Conservation (phyloP, 2,888 invertebrate genomes). For the Scaptomyza flava region DNA sequence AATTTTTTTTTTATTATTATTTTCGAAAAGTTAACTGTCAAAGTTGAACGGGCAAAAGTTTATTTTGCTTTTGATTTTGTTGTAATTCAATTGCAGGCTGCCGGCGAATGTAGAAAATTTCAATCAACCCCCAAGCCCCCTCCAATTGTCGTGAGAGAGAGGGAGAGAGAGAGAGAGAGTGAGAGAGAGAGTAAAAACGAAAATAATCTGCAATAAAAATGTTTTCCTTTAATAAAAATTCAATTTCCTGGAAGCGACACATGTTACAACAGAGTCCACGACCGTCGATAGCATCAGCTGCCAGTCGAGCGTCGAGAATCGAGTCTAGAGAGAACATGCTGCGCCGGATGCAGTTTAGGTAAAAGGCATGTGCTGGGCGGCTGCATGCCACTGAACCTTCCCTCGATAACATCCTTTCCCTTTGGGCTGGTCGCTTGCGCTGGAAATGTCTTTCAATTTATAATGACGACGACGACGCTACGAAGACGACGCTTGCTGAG, state of each 20-base stretch:
- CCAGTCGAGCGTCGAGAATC: conserved; percentile 29
- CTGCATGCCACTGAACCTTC: neutral
- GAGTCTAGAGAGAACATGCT: conserved; percentile 1
- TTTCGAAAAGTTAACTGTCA: conserved; percentile 23
- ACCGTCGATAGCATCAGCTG: conserved; percentile 40
- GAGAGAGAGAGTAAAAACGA: conserved; percentile 52
- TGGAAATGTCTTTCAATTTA: conserved; percentile 74
- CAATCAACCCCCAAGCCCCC: conserved; percentile 53
- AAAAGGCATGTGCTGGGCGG: conserved; percentile 40
- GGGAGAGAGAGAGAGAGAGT: conserved; percentile 25
- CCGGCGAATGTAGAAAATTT: conserved; percentile 64
- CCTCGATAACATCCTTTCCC: conserved; percentile 9
- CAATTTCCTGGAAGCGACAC: conserved; percentile 81
- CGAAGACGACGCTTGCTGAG: conserved; percentile 26
- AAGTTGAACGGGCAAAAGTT: conserved; percentile 33
- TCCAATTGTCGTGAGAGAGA: neutral
- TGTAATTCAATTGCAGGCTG: conserved; percentile 61
- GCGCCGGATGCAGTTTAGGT: conserved; percentile 71
- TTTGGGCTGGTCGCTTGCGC: conserved; percentile 42
- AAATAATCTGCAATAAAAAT: conserved; percentile 81
- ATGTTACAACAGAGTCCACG: conserved; percentile 65
- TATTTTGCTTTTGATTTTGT: conserved; percentile 19
- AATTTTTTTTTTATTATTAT: conserved; percentile 8
- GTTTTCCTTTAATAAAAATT: conserved; percentile 82
- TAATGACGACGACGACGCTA: conserved; percentile 58